Conservation (phyloP, 2,888 invertebrate species). For the Ophion ellenae region DNA sequence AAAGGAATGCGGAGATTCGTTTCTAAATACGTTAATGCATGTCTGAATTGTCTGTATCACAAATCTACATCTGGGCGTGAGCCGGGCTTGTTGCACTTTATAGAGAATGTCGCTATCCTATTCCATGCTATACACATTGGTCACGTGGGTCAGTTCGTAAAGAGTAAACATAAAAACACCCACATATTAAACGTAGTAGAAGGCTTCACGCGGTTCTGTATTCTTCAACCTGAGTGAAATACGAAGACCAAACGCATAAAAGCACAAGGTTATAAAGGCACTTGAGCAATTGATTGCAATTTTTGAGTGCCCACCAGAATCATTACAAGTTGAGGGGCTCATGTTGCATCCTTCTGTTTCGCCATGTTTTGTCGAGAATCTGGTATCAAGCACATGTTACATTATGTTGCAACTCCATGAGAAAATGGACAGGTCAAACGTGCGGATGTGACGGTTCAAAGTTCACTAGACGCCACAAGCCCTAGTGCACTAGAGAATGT, state of each 20-base stretch:
- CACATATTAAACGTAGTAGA: slow-evolving; percentile 78
- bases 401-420: slow-evolving; percentile 75
- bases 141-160: slow-evolving; percentile 81
- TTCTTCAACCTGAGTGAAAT: slow-evolving; percentile 74
- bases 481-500: slow-evolving; percentile 59
- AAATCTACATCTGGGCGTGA: slow-evolving; percentile 72
- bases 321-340: slow-evolving; percentile 79
- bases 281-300: slow-evolving; percentile 72
- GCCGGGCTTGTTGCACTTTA: slow-evolving; percentile 79
- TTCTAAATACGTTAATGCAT: slow-evolving; percentile 79
- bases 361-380: slow-evolving; percentile 74
- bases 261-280: slow-evolving; percentile 66
- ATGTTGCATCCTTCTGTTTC: slow-evolving; percentile 78
- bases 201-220: slow-evolving; percentile 78
- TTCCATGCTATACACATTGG: slow-evolving; percentile 82
- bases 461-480: slow-evolving; percentile 69
- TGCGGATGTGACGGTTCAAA: slow-evolving; percentile 75
- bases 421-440: slow-evolving; percentile 80
- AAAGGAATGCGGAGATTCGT: slow-evolving; percentile 79
- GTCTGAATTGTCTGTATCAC: slow-evolving; percentile 79
- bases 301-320: slow-evolving; percentile 73
- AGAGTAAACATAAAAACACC: slow-evolving; percentile 73
- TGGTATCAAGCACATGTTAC: slow-evolving; percentile 73
- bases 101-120: slow-evolving; percentile 77
- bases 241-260: slow-evolving; percentile 69